Evolutionary conservation across 2,797 vertebrate genomes (phyloP), one percentile per base, ranked within the genome.

Genomic region (Alectoris magna): DNA sequence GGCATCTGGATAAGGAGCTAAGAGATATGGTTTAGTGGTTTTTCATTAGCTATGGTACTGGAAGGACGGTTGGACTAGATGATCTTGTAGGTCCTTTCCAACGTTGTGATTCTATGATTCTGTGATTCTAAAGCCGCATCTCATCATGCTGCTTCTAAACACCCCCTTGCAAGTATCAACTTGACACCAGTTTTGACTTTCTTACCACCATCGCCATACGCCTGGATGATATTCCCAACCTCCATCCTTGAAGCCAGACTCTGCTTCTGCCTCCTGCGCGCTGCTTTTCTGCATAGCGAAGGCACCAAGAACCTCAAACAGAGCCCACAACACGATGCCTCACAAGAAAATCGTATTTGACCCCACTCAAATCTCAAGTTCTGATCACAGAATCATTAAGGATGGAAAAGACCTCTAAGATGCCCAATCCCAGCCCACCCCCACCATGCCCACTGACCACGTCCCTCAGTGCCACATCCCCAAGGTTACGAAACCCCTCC

Each of bases 51-150:
- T 34, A 34, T 34, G 34, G 34, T 34, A 34, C 34, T 34, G 34
- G 34, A 34, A 34, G 34, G 34, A 34, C 34, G 34, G 34, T 34
- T 34, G 34, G 34, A 34, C 34, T 34, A 6, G 34, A 34, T 34
- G 34, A 34, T 34, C 34, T 34, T 34, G 34, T 34, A 34, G 34
- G 34, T 34, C 34, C 34, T 34, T 34, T 34, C 34, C 34, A 34
- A 34, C 34, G 6, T 34, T 34, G 34, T 34, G 34, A 34, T 34
- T 34, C 34, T 34, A 34, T 34, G 34, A 34, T 34, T 34, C 34
- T 34, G 34, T 34, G 34, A 34, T 34, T 34, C 34, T 41, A 0
- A 1, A 77, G 15, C 0, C 59, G 17, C 39, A 24, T 11, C 43
- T 53, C 68, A 59, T 10, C 66, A 41, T 29, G 39, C 19, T 80